phyloP scores from a whole-genome alignment of 2,797 vertebrate genomes.

The Pantherophis vulpinus region DNA sequence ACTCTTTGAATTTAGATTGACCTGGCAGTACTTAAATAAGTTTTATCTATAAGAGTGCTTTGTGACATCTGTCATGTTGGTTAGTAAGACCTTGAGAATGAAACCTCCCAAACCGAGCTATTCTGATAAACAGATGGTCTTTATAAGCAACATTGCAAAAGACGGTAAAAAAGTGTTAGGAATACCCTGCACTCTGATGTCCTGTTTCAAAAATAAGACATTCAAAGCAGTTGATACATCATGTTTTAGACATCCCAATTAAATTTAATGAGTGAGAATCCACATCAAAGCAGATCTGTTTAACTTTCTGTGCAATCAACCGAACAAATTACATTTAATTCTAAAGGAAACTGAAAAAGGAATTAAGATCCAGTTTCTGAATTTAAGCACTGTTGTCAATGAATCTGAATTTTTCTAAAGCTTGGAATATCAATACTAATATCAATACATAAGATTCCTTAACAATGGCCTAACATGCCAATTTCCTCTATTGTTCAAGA shows the following conservation, averaged over 20 bases:
- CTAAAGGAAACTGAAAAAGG: neutral
- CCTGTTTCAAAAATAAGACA: neutral
- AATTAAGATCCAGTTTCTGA: neutral
- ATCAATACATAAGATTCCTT: neutral
- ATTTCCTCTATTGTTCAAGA: neutral
- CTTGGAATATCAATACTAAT: neutral
- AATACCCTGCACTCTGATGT: neutral
- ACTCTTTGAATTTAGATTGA: neutral
- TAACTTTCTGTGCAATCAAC: neutral
- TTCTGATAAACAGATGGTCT: neutral
- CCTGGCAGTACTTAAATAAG: neutral
- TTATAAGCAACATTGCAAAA: neutral
- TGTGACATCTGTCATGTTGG: neutral
- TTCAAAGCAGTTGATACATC: neutral
- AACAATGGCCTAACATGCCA: neutral
- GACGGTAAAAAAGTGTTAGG: neutral
- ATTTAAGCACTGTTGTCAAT: neutral
- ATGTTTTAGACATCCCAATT: neutral
- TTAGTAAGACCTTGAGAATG: neutral
- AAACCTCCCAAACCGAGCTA: neutral
- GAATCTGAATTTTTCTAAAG: neutral
- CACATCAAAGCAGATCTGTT: neutral
- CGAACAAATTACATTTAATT: neutral
- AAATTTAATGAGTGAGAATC: neutral
- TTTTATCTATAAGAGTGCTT: neutral